phyloP scores from a whole-genome alignment of 2,797 vertebrate species.

The Xenops minutus region DNA sequence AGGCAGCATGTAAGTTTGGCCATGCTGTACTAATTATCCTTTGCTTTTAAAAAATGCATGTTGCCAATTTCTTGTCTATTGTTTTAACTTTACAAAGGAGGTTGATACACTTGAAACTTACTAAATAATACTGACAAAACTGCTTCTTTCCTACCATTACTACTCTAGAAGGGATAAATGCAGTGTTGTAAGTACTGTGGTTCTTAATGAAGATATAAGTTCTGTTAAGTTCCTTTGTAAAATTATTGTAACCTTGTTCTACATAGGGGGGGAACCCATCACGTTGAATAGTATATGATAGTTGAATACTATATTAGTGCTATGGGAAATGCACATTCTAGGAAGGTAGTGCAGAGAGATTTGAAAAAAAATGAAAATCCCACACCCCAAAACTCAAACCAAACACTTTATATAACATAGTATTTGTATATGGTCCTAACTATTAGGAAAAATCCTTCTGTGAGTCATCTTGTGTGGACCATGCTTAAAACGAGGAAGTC shows the following conservation, averaged over 20 bases:
- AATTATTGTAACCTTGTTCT: background rate
- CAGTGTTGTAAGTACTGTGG: background rate
- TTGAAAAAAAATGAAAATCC: background rate
- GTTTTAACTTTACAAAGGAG: background rate
- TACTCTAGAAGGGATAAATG: background rate
- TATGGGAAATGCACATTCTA: background rate
- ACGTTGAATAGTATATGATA: background rate
- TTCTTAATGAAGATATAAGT: background rate
- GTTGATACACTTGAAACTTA: slow-evolving; percentile 13
- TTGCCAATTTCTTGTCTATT: slow-evolving; percentile 48
- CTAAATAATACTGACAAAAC: slow-evolving; percentile 38
- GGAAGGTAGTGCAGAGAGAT: background rate
- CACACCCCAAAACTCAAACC: background rate
- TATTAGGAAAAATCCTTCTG: background rate
- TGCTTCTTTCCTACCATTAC: background rate
- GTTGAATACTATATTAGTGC: background rate
- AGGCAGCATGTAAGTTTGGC: slow-evolving; percentile 89
- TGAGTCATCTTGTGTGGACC: background rate
- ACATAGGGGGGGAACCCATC: background rate
- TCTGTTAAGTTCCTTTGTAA: background rate
- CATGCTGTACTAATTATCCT: slow-evolving; percentile 71
- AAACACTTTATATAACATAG: background rate
- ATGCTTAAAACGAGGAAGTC: background rate
- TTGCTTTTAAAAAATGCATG: slow-evolving; percentile 68
- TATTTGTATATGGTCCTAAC: background rate